A percentile compares a stretch with the other conserved stretches of the same genome.
Evolutionary conservation across 2,888 invertebrate genomes (phyloP).

Genomic region (Hydraecia micacea): DNA sequence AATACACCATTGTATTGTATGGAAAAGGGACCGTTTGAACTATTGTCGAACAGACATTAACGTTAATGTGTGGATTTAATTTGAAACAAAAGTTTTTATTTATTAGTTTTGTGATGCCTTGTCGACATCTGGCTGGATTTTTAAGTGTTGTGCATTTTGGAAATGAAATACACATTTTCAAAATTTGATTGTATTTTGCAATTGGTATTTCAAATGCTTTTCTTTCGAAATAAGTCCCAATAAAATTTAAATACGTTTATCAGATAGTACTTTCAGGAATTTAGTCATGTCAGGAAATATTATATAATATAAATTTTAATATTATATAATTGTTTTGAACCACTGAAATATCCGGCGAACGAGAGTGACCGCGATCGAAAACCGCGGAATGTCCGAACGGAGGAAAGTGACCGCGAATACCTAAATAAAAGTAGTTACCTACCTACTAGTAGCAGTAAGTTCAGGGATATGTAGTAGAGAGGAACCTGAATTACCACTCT

Average conservation of each 20-base stretch:
- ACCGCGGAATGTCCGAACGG: no score
- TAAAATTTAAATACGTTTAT: neutral
- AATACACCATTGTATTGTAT: constrained; percentile 66
- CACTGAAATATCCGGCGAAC: no score
- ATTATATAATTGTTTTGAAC: no score
- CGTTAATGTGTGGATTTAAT: constrained; percentile 43
- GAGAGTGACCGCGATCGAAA: no score
- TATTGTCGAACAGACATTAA: constrained; percentile 43
- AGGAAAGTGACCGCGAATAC: no score
- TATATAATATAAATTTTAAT: no score
- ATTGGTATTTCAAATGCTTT: neutral
- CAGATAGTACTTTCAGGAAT: neutral
- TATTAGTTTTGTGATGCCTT: constrained; percentile 4
- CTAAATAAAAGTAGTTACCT: neutral
- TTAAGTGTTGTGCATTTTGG: neutral
- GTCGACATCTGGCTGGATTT: neutral
- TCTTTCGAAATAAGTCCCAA: neutral
- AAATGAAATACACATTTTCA: neutral
- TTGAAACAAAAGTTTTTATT: constrained; percentile 51
- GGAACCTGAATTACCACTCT: neutral
- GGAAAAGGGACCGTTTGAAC: constrained; percentile 48
- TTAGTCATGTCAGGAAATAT: neutral
- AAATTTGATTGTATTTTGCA: no score
- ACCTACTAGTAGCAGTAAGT: neutral
- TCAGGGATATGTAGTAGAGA: neutral